Percentiles rank a stretch among this genome's conserved stretches.
Conservation (phyloP, 2,113 vertebrate species). For the Ceyx cyanopectus region DNA sequence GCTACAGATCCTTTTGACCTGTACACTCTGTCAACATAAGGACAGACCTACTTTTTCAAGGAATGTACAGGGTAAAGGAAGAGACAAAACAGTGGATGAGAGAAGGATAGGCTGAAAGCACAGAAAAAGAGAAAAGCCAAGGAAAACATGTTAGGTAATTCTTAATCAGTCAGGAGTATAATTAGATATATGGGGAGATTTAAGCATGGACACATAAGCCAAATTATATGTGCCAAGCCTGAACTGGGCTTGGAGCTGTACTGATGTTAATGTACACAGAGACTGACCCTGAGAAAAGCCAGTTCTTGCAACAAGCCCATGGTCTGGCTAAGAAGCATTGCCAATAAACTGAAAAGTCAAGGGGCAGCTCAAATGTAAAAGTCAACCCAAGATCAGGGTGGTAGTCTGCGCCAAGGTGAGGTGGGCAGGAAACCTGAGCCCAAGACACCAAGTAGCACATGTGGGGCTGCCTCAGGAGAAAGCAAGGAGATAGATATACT, state of each 20-base stretch:
- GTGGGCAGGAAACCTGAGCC: not conserved
- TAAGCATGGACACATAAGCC: not conserved
- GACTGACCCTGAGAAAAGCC: not conserved
- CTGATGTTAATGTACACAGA: accelerated
- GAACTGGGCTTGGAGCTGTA: not conserved
- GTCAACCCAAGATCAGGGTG: not conserved
- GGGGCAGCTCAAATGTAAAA: not conserved
- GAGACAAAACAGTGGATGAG: not conserved
- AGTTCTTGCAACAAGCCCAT: not conserved
- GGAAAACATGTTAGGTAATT: not conserved
- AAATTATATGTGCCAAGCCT: not conserved
- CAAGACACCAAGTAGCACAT: accelerated
- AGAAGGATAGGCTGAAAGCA: not conserved
- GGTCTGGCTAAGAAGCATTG: not conserved
- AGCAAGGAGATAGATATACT: not conserved
- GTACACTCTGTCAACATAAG: too few species aligned
- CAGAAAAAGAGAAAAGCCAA: not conserved
- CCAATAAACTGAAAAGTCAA: not conserved
- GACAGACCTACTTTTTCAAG: not conserved
- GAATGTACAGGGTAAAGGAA: not conserved
- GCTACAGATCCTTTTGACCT: not conserved
- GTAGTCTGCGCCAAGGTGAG: not conserved
- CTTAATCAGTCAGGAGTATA: not conserved
- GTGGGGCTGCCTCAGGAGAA: accelerated
- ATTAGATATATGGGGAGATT: not conserved